Evolutionary conservation across 2,113 vertebrate genomes (phyloP), one percentile per base, ranked within the genome.

Genomic region (Aptenodytes patagonicus): DNA sequence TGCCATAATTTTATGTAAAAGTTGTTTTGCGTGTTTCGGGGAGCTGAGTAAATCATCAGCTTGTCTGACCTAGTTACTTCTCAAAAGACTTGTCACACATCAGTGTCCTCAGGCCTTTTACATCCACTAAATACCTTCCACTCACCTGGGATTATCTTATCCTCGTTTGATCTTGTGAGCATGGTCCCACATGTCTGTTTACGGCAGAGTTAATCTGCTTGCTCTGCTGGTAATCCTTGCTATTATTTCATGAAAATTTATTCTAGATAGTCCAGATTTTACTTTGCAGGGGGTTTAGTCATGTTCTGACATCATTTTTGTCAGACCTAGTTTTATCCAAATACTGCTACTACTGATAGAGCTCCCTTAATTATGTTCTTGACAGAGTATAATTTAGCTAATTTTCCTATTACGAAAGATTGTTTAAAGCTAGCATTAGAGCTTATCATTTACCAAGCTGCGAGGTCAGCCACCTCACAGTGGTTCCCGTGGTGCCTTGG

Each of bases 101-200:
- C 42, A 31, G 44, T 40, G 55, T 91, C 58, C 75, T 87, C 81
- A 8, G 87, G 58, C 29, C 89, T 90, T 95, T 94, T 52, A 42
- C 71, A 88, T 42, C 66, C 32, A 49, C 65, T 75, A 58, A 92
- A 28, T 76, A 42, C 77, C 54, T 95, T 95, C 89, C 47, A 22
- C 54, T 93, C 93, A 95, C 95, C 84, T 97, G 87, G 84, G 77
- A 95, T 97, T 89, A 83, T 94, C 1, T 91, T 95, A 89, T 83
- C 96, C 87, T 85, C 0, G 0, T 89, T 91, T 97, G 93, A 95
- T 95, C 84, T 91, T 49, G 29, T 88, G 64, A 90, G 40, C 61
- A 1, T 6, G n/a, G 62, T 46, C 65, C 66, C 54, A 51, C 62
- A 6, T 14, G 29, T 25, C 83, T 75, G 55, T 18, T 93, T 47